These are phyloP conservation scores for Cheilosia impressa DNA, from an alignment of 2,888 invertebrate genomes.

Conservation along the genomic window DNA sequence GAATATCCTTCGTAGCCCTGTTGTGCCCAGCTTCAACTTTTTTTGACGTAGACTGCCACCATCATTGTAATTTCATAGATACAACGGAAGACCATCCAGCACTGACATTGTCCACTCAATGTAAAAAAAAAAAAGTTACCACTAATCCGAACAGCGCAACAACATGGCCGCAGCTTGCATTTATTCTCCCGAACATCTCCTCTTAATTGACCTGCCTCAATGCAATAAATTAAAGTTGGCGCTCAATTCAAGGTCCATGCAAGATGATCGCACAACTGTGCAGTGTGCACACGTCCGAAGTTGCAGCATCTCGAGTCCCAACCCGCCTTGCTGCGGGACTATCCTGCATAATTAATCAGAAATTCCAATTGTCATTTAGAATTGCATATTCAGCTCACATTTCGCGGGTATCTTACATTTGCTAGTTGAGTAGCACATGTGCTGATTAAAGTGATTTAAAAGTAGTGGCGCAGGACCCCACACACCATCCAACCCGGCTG, in stretches of 20 bases:
- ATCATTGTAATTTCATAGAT: too few species aligned
- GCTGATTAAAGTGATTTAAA: slow-evolving; percentile 55
- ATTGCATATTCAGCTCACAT: slow-evolving; percentile 32
- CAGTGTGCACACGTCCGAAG: background rate
- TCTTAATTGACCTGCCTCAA: slow-evolving; percentile 47
- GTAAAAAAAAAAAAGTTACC: background rate
- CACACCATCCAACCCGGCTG: slow-evolving; percentile 41
- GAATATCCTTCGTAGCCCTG: too few species aligned
- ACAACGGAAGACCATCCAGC: too few species aligned
- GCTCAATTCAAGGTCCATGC: slow-evolving; percentile 34
- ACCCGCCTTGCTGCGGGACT: background rate
- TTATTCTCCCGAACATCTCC: background rate
- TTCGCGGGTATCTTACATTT: background rate
- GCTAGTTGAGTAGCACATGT: slow-evolving; percentile 18
- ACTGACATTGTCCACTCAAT: too few species aligned
- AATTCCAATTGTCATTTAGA: slow-evolving; percentile 52
- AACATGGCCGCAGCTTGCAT: slow-evolving; percentile 1
- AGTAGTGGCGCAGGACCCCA: background rate
- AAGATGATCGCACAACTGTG: background rate
- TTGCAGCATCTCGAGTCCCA: background rate
- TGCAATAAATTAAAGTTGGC: slow-evolving; percentile 23
- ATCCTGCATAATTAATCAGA: slow-evolving; percentile 59
- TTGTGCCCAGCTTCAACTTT: too few species aligned
- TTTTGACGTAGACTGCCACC: too few species aligned
- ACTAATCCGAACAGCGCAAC: background rate